Conservation (phyloP, 1,140 invertebrate species). For the Cecropterus lyciades region DNA sequence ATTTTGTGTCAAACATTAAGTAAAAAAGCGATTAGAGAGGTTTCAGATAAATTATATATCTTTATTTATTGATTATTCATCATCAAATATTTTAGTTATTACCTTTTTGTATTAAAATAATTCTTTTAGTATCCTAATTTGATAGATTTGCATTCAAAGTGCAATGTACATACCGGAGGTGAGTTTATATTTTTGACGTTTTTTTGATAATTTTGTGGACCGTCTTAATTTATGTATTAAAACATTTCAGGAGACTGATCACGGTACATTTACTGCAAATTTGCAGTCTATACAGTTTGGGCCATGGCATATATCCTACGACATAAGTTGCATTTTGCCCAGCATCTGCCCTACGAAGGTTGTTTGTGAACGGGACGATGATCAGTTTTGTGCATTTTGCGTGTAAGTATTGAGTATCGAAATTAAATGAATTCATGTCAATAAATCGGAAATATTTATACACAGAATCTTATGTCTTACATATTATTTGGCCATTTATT, state of each 20-base stretch:
- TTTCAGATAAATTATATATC: no score
- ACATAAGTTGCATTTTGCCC: constrained; percentile 74
- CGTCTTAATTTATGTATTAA: constrained; percentile 1
- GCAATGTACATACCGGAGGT: constrained; percentile 37
- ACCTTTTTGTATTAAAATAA: neutral
- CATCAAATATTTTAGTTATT: neutral
- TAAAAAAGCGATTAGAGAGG: no score
- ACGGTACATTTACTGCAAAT: constrained; percentile 62
- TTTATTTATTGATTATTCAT: no score
- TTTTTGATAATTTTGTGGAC: neutral
- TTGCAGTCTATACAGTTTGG: constrained; percentile 74
- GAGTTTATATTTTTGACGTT: neutral
- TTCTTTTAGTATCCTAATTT: constrained; percentile 6
- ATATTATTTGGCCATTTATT: no score
- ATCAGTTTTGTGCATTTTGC: constrained; percentile 78
- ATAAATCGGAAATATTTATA: no score
- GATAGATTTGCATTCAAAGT: neutral
- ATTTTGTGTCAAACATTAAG: no score
- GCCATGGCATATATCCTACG: constrained; percentile 76
- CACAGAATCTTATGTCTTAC: no score
- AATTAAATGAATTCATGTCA: constrained; percentile 9
- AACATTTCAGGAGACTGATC: constrained; percentile 64
- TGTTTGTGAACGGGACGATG: constrained; percentile 74
- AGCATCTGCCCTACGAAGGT: constrained; percentile 79
- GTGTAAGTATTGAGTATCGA: constrained; percentile 59